Percentiles rank a stretch among this genome's conserved stretches.
Conservation (phyloP, 2,888 invertebrate genomes). For the Serrognathus titanus region DNA sequence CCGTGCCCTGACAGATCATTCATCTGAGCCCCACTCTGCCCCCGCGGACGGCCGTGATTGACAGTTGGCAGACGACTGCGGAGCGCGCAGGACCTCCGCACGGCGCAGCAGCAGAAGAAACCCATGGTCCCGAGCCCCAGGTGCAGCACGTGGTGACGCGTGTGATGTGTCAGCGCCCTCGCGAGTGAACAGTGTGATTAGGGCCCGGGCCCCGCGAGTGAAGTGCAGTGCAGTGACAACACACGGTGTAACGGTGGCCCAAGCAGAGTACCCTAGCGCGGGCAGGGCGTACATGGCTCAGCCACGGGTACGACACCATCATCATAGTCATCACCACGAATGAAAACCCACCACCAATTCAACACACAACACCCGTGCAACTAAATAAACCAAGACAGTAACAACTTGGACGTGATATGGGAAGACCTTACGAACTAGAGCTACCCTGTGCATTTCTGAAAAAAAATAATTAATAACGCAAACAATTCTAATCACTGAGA, state of each 20-base stretch:
- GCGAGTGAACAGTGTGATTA: conserved; percentile 30
- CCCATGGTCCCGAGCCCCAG: conserved; percentile 34
- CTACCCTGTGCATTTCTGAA: no score
- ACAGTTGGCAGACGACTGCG: conserved; percentile 66
- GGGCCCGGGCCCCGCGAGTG: conserved; percentile 40
- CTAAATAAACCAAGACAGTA: no score
- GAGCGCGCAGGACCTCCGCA: conserved; percentile 59
- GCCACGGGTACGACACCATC: conserved; percentile 68
- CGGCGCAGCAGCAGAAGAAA: conserved; percentile 32
- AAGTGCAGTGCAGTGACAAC: conserved; percentile 40
- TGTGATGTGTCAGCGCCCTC: conserved; percentile 35
- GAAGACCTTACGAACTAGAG: background rate
- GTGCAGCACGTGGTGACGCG: conserved; percentile 33
- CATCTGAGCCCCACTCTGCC: conserved; percentile 56
- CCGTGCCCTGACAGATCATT: conserved; percentile 48
- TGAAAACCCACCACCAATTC: conserved; percentile 1
- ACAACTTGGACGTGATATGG: conserved; percentile 2
- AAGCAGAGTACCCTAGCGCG: conserved; percentile 59
- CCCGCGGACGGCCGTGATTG: conserved; percentile 57
- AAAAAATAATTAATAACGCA: no score
- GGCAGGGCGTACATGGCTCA: conserved; percentile 85
- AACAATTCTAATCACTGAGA: no score
- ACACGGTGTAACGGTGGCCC: conserved; percentile 50
- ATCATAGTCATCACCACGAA: conserved; percentile 28
- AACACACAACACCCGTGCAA: no score